Conservation (phyloP, 2,113 vertebrate species). For the Romanogobio albipinnatus region DNA sequence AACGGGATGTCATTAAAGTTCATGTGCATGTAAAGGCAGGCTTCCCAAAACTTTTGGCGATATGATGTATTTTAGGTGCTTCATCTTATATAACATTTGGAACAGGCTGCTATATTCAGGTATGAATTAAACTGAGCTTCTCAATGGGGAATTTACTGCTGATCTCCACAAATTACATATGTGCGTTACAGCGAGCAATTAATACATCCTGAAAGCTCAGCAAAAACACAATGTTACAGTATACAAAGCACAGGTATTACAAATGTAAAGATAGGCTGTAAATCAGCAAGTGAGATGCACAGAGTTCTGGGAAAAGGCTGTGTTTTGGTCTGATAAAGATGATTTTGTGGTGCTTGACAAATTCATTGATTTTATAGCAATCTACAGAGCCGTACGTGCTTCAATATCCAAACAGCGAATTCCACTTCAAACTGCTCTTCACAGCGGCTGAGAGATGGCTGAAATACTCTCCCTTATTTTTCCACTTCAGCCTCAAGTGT, state of each 20-base stretch:
- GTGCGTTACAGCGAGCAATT: slow-evolving; percentile 33
- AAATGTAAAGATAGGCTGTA: background rate
- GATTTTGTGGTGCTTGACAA: background rate
- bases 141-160: slow-evolving; percentile 43
- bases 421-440: slow-evolving; percentile 5
- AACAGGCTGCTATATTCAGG: slow-evolving; percentile 32
- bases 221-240: slow-evolving; percentile 2
- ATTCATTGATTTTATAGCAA: background rate
- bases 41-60: too few relatives aligned
- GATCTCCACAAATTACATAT: slow-evolving; percentile 34
- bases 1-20: too few relatives aligned
- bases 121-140: slow-evolving; percentile 24
- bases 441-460: background rate
- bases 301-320: too few relatives aligned
- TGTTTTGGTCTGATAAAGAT: background rate
- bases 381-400: background rate
- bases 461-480: background rate
- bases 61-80: background rate
- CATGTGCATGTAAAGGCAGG: too few relatives aligned
- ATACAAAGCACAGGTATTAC: background rate
- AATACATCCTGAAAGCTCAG: slow-evolving; percentile 43
- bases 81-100: slow-evolving; percentile 21
- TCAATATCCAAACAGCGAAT: background rate
- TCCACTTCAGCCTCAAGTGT: slow-evolving; percentile 6
- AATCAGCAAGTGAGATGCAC: background rate